Conservation (phyloP, 92 coral and sea anemone genomes). For the Nematostella vectensis region DNA sequence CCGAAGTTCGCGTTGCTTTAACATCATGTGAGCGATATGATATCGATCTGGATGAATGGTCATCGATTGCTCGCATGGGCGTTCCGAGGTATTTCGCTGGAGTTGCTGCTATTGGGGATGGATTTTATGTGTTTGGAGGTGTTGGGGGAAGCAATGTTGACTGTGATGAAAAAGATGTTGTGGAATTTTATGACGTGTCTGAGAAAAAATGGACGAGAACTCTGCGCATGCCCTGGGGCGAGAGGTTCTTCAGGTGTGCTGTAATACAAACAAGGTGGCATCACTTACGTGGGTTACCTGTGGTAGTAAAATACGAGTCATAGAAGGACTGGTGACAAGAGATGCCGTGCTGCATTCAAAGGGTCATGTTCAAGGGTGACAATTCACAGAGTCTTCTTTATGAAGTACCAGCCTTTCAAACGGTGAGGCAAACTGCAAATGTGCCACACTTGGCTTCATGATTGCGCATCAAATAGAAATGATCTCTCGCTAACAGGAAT, state of each 20-base stretch:
- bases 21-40: slow-evolving; percentile 65
- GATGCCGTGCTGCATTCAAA: background rate
- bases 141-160: slow-evolving; percentile 56
- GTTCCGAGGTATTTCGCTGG: slow-evolving; percentile 84
- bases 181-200: slow-evolving; percentile 37
- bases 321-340: no score
- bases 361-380: no score
- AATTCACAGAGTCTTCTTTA: no score
- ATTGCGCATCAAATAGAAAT: no score
- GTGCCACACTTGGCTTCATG: no score
- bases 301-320: background rate
- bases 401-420: no score
- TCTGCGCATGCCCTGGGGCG: slow-evolving; percentile 61
- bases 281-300: slow-evolving; percentile 17
- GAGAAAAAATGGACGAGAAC: slow-evolving; percentile 36
- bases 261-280: slow-evolving; percentile 16
- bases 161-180: slow-evolving; percentile 18
- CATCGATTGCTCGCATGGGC: slow-evolving; percentile 60
- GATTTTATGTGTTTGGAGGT: slow-evolving; percentile 81
- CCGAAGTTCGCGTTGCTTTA: slow-evolving; percentile 56
- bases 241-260: slow-evolving; percentile 46
- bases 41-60: slow-evolving; percentile 64
- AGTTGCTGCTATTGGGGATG: slow-evolving; percentile 57
- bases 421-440: no score
- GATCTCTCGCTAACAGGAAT: no score